A percentile compares a stretch with the other conserved stretches of the same genome.
These are phyloP conservation scores for Diadumene lineata DNA, from an alignment of 92 coral and sea anemone genomes.

Conservation along the genomic window DNA sequence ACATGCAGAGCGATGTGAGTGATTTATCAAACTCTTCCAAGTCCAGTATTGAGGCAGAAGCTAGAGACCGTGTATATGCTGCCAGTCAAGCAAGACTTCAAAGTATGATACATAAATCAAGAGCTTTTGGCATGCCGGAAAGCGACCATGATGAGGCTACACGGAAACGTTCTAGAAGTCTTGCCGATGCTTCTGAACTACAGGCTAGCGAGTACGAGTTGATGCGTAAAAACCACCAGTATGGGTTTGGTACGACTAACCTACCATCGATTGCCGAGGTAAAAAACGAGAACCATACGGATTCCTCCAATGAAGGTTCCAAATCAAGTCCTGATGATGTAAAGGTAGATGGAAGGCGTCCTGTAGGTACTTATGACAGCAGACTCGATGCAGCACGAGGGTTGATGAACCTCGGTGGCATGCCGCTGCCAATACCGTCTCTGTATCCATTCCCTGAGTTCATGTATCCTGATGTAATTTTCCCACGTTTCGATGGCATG, in stretches of 20 bases:
- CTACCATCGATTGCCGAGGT: conserved; percentile 69
- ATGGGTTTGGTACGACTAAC: conserved; percentile 48
- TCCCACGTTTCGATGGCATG: conserved; percentile 68
- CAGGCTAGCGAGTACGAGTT: conserved; percentile 50
- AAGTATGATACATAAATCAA: conserved; percentile 48
- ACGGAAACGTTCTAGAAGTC: conserved; percentile 82
- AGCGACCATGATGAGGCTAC: conserved; percentile 46
- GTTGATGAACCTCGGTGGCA: conserved; percentile 76
- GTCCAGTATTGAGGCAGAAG: conserved; percentile 50
- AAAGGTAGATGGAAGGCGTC: conserved; percentile 55
- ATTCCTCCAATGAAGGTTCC: background rate
- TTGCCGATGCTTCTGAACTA: conserved; percentile 81
- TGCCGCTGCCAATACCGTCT: conserved; percentile 71
- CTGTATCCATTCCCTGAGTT: conserved; percentile 79
- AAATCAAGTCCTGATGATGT: conserved; percentile 8
- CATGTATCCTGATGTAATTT: conserved; percentile 86
- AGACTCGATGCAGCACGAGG: conserved; percentile 91
- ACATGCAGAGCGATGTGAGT: conserved; percentile 78
- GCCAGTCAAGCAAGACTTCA: conserved; percentile 51
- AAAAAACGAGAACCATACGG: conserved; percentile 48
- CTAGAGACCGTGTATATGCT: conserved; percentile 51
- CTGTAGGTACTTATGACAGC: conserved; percentile 64
- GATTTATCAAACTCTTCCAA: conserved; percentile 75
- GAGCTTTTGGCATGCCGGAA: conserved; percentile 46
- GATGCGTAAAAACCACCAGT: conserved; percentile 53